These are phyloP conservation scores for Drosophila bunnanda DNA, from an alignment of 2,888 invertebrate species.

Conservation along the genomic window DNA sequence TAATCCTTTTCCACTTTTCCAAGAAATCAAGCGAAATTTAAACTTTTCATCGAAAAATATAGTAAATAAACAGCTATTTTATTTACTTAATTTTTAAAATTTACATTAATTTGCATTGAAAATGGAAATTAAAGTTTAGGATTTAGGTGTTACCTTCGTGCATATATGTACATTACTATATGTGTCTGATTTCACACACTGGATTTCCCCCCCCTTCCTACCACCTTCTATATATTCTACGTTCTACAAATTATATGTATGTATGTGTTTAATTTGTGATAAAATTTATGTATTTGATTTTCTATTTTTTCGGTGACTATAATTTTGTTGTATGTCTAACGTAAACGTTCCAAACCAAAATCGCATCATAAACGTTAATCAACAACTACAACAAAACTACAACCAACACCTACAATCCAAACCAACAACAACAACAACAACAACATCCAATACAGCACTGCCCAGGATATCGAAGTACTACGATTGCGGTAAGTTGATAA, in stretches of 20 bases:
- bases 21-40: background rate
- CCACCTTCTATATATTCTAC: slow-evolving; percentile 19
- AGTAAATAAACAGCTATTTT: background rate
- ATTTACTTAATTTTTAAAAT: background rate
- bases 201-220: background rate
- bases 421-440: slow-evolving; percentile 33
- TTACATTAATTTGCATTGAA: background rate
- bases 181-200: slow-evolving; percentile 10
- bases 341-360: slow-evolving; percentile 47
- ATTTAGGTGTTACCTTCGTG: background rate
- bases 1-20: background rate
- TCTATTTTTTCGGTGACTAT: slow-evolving; percentile 72
- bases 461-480: slow-evolving; percentile 88
- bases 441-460: slow-evolving; percentile 85
- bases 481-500: slow-evolving; percentile 87
- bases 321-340: slow-evolving; percentile 66
- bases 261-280: slow-evolving; percentile 45
- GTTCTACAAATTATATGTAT: slow-evolving; percentile 29
- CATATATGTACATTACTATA: slow-evolving; percentile 5
- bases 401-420: slow-evolving; percentile 50
- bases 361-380: slow-evolving; percentile 61
- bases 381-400: slow-evolving; percentile 60
- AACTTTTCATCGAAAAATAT: background rate
- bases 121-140: background rate
- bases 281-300: slow-evolving; percentile 64